Evolutionary conservation across 2,113 vertebrate genomes (phyloP).

Genomic region (Pelobates fuscus): DNA sequence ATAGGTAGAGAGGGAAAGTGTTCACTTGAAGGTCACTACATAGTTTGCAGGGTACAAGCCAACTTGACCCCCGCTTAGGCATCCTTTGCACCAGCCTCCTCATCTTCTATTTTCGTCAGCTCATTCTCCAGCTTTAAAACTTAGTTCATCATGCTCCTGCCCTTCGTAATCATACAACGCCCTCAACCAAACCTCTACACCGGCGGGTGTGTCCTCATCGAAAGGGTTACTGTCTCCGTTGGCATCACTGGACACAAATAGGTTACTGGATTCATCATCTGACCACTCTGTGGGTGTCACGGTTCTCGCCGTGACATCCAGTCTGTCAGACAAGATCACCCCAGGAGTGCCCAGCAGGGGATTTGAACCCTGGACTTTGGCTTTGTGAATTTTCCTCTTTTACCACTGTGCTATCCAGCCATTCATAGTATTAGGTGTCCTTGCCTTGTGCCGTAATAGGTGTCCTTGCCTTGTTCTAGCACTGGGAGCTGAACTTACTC

Average conservation of each 20-base stretch:
- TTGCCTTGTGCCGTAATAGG: no score
- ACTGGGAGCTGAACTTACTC: no score
- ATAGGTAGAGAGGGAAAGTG: not conserved
- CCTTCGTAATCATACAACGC: conserved; percentile 96
- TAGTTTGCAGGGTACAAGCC: conserved; percentile 97
- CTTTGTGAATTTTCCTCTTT: no score
- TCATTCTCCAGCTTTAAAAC: conserved; percentile 88
- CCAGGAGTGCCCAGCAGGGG: no score
- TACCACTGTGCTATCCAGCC: no score
- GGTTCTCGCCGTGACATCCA: no score
- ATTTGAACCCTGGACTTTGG: no score
- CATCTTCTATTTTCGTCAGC: conserved; percentile 82
- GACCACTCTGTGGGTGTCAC: conserved; percentile 82
- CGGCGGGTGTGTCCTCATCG: conserved; percentile 83
- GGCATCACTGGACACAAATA: conserved; percentile 80
- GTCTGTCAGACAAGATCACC: no score
- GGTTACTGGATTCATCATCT: conserved; percentile 88
- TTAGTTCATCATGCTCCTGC: conserved; percentile 96
- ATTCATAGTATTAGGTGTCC: no score
- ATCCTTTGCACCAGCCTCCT: conserved; percentile 98
- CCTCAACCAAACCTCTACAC: conserved; percentile 80
- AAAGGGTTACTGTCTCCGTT: conserved; percentile 93
- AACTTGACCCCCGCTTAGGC: conserved; percentile 81
- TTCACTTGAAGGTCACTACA: conserved; percentile 73
- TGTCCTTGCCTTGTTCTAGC: no score